Evolutionary conservation across 2,888 invertebrate genomes (phyloP).

Genomic region (Teleogryllus oceanicus): DNA sequence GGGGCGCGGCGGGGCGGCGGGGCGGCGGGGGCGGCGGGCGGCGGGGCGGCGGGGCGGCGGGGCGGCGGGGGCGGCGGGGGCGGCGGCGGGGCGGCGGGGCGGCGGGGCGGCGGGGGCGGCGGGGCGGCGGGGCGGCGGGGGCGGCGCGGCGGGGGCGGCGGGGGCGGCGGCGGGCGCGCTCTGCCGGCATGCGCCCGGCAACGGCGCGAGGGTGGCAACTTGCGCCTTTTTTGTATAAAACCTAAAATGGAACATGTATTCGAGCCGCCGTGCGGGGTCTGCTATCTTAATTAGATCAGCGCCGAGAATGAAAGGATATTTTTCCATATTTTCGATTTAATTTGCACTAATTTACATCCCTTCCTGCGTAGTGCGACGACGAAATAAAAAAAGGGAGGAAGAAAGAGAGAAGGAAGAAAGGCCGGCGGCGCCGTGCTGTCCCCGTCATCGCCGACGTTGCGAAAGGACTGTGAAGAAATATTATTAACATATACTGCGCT

Average conservation of each 20-base stretch:
- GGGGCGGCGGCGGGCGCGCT: not conserved
- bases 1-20: not conserved
- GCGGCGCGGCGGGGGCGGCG: too few relatives aligned
- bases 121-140: not conserved
- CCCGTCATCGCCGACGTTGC: too few relatives aligned
- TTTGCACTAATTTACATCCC: conserved; percentile 37
- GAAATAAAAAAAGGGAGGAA: too few relatives aligned
- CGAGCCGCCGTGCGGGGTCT: conserved; percentile 8
- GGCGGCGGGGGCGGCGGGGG: not conserved
- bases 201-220: not conserved
- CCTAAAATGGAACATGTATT: conserved; percentile 31
- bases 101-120: too few relatives aligned
- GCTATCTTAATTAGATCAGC: conserved; percentile 38
- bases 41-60: too few relatives aligned
- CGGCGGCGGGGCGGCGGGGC: too few relatives aligned
- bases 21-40: too few relatives aligned
- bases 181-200: not conserved
- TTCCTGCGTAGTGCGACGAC: too few relatives aligned
- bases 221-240: conserved; percentile 10
- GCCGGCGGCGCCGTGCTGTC: too few relatives aligned
- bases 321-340: conserved; percentile 37
- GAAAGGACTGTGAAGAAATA: too few relatives aligned
- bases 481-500: too few relatives aligned
- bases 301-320: conserved; percentile 34
- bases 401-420: too few relatives aligned